Evolutionary conservation across 2,113 vertebrate species (phyloP), one percentile per base, ranked within the genome.

Genomic region (Stigmatopora nigra): DNA sequence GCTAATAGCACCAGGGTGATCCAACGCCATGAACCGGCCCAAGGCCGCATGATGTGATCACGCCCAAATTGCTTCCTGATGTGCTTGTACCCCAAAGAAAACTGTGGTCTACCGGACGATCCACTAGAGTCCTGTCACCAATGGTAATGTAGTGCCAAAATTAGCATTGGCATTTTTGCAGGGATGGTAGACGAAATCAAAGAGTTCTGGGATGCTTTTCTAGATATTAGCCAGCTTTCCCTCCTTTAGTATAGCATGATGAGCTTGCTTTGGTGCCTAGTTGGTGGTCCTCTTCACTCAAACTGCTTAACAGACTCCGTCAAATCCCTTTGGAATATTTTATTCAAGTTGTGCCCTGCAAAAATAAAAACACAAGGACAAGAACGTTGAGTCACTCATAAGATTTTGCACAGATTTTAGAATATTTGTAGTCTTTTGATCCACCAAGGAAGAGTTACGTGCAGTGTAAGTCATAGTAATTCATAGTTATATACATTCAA

Each of bases 1-100:
- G 97, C 97, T 87, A 98, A 90, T 82, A 99, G 92, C 90, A 99
- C 95, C 84, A 98, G 93, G 92, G 96, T 96, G 90, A 98, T 96
- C 97, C 97, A 99, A 87, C 95, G 94, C 96, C 97, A 99, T 79
- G 97, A 98, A 78, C 94, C 95, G 75, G 95, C 93, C 97, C 97
- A 99, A 91, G 95, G 92, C 87, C 97, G 93, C 97, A 98, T 99
- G 89, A 69, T 95, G 94, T 88, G 90, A 82, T 90, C 71, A 68
- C 68, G 4, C 63, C 71, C 53, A 36, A 77, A 80, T 69, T 41
- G 48, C 70, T 47, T 70, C 60, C 71, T 55, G 71, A 73, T 75
- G 79, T 69, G 71, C 76, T 67, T 47, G 69, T 71, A 67, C 77
- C 65, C 69, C 72, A 68, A 49, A 81, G 63, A 15, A 72, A 67